Evolutionary conservation across 2,113 vertebrate genomes (phyloP).

Genomic region (Neomonachus schauinslandi): DNA sequence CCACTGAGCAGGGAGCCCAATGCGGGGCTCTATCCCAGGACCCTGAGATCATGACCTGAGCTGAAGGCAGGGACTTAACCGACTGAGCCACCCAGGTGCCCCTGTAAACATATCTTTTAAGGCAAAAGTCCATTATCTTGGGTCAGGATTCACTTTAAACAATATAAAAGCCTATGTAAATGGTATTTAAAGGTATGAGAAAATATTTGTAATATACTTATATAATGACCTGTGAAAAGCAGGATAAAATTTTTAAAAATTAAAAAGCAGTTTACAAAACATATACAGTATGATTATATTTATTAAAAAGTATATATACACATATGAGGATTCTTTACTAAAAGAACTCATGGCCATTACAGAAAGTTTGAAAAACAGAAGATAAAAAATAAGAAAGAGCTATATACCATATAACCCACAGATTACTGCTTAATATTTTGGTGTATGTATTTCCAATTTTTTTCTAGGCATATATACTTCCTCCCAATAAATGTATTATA

Average conservation of each 20-base stretch:
- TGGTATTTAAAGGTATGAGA: background rate
- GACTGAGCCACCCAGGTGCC: no score
- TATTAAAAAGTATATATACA: background rate
- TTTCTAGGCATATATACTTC: background rate
- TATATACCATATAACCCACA: background rate
- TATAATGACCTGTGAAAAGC: background rate
- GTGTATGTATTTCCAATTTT: background rate
- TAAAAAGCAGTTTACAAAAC: background rate
- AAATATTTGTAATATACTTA: background rate
- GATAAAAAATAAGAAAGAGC: background rate
- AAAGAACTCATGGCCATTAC: constrained; percentile 21
- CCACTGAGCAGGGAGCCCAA: no score
- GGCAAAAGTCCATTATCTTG: constrained; percentile 2
- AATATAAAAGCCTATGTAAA: constrained; percentile 38
- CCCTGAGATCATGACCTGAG: no score
- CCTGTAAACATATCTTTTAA: background rate
- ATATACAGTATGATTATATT: background rate
- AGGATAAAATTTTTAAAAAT: background rate
- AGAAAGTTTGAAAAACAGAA: constrained; percentile 1
- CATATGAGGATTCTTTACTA: background rate
- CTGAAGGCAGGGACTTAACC: no score
- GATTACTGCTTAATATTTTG: constrained; percentile 32
- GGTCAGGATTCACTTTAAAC: constrained; percentile 47
- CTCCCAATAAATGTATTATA: background rate
- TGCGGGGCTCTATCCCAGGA: no score